Evolutionary conservation across 2,888 invertebrate species (phyloP), one percentile per base, ranked within the genome.

Genomic region (Amphipoea oculea): DNA sequence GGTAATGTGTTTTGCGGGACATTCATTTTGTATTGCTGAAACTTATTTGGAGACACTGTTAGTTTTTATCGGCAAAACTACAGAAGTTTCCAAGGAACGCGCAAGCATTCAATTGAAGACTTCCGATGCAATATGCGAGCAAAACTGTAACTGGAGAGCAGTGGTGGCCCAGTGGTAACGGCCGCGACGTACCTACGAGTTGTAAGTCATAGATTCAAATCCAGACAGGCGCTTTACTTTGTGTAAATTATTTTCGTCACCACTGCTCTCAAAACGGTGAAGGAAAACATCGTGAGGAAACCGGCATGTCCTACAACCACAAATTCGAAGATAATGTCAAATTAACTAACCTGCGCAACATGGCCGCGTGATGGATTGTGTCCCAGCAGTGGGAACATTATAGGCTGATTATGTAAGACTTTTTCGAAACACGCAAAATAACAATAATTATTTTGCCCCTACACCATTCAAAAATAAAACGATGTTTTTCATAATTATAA

Each of bases 1-100:
- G 42, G 79, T 77, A 83, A 86, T 77, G 77, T 86, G 67, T 83
- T 86, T 86, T 77, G 65, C 36, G 75, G 65, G 23, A 76, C 76
- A 79, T 81, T 87, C 73, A 79, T 73, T 83, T 86, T 79, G 68
- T 75, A 79, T 68, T 7, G 69, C 63, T 68, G 57, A 69, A 77
- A 81, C 40, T 60, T 77, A 68, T 81, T 72, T 67, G 29, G 57
- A 75, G 42, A 45, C 14, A 66, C 40, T 66, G 65, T 57, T 73
- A 20, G 48, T 60, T 76, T 54, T 68, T 71, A 36, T 63, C 12
- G 42, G 2, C 4, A 40, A 48, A 62, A 9, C 14, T 29, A 54
- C 3, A 57, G 0, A 11, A 63, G 40, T 48, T 57, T n/a, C 36
- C 48, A 77, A 57, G 54, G 57, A 70, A 65, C 4, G 20, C 2